Percentiles rank a stretch among this genome's conserved stretches.
Conservation (phyloP, 2,888 invertebrate species). For the Phania funesta region DNA sequence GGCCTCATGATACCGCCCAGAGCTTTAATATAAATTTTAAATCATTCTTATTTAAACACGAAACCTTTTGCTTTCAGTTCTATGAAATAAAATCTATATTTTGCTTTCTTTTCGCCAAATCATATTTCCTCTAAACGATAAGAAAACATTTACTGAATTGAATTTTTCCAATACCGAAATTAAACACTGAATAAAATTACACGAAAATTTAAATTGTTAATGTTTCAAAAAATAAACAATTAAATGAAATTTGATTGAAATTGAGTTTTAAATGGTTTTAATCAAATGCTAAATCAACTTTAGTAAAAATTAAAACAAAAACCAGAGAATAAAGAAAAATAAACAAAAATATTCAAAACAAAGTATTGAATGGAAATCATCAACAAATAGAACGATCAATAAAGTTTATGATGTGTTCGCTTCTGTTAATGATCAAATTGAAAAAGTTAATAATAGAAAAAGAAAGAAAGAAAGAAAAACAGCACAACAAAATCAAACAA, state of each 20-base stretch:
- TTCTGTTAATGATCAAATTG: slow-evolving; percentile 43
- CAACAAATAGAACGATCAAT: slow-evolving; percentile 20
- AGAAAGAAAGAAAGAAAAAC: background rate
- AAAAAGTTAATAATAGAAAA: slow-evolving; percentile 54
- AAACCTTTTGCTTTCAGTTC: too few relatives aligned
- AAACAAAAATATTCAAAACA: slow-evolving; percentile 34
- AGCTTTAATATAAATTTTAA: too few relatives aligned
- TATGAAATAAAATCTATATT: too few relatives aligned
- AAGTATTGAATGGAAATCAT: slow-evolving; percentile 21
- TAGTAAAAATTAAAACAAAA: slow-evolving; percentile 4
- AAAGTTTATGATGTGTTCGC: slow-evolving; percentile 19
- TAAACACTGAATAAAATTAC: slow-evolving; percentile 33
- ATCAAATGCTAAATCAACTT: slow-evolving; percentile 55
- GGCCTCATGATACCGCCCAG: too few relatives aligned
- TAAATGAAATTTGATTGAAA: slow-evolving; percentile 58
- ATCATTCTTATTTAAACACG: too few relatives aligned
- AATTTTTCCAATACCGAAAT: background rate
- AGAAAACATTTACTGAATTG: background rate
- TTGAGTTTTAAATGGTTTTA: slow-evolving; percentile 59
- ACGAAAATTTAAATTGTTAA: slow-evolving; percentile 50
- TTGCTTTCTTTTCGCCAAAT: background rate
- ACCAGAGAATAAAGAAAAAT: slow-evolving; percentile 17
- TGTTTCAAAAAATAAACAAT: slow-evolving; percentile 62
- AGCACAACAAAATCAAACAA: background rate
- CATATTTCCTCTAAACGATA: background rate